phyloP scores from a whole-genome alignment of 2,888 invertebrate species.

The Serripes groenlandicus region DNA sequence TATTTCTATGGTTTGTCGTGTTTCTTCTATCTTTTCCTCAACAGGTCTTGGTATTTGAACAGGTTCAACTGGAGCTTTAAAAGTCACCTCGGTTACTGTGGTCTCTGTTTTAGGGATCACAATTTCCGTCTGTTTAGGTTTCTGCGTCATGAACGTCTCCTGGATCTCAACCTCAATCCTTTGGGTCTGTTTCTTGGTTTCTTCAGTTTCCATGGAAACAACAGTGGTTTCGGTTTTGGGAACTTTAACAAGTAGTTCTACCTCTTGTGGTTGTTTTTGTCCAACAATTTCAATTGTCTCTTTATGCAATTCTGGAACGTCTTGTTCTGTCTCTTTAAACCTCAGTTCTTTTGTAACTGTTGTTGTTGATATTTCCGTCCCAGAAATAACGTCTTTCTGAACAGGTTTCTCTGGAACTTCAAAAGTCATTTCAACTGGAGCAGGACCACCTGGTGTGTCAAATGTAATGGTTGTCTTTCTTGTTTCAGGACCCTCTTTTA shows the following conservation, averaged over 20 bases:
- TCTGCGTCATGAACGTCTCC: constrained; percentile 75
- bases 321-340: constrained; percentile 67
- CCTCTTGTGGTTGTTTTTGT: constrained; percentile 73
- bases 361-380: constrained; percentile 74
- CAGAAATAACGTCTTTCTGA: constrained; percentile 68
- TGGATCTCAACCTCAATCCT: constrained; percentile 82
- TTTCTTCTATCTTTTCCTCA: constrained; percentile 77
- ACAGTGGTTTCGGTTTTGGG: constrained; percentile 69
- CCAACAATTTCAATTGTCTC: constrained; percentile 83
- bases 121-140: constrained; percentile 76
- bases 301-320: constrained; percentile 74
- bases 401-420: constrained; percentile 73
- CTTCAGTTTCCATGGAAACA: constrained; percentile 62
- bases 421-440: constrained; percentile 74
- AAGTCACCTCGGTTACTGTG: constrained; percentile 66
- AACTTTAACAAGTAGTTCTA: constrained; percentile 70
- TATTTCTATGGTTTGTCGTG: constrained; percentile 73
- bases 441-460: constrained; percentile 71
- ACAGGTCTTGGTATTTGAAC: constrained; percentile 72
- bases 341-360: constrained; percentile 76
- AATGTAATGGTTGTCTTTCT: constrained; percentile 74
- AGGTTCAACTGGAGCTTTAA: constrained; percentile 57
- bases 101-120: constrained; percentile 73
- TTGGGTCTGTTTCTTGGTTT: constrained; percentile 70
- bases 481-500: constrained; percentile 74